Conservation (phyloP, 1,140 invertebrate species). For the Pogonus chalceus region DNA sequence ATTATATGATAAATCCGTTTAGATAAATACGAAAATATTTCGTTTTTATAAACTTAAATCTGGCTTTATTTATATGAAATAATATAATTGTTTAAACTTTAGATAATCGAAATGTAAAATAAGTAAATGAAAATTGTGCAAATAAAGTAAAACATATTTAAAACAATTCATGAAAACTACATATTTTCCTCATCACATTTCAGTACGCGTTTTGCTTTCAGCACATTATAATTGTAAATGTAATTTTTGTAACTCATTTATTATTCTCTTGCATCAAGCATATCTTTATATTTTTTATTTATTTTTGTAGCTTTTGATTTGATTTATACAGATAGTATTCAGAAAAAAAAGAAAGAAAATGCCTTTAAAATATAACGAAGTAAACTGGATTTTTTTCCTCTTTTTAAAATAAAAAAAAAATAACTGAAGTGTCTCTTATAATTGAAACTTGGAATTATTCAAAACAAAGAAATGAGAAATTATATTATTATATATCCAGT, state of each 20-base stretch:
- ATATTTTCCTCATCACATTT: no score
- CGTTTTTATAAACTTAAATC: no score
- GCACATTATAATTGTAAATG: slow-evolving; percentile 6
- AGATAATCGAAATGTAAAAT: no score
- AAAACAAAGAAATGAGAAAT: slow-evolving; percentile 4
- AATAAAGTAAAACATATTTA: no score
- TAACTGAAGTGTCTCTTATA: neutral
- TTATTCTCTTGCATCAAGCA: neutral
- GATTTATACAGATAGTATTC: slow-evolving; percentile 1
- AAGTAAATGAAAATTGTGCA: no score
- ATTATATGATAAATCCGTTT: no score
- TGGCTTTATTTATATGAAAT: no score
- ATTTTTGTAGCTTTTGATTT: slow-evolving; percentile 3
- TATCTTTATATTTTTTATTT: slow-evolving; percentile 1
- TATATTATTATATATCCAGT: neutral
- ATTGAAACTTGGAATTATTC: neutral
- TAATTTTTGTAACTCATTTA: slow-evolving; percentile 6
- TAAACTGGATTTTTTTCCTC: neutral
- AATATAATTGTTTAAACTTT: no score
- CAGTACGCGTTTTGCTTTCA: no score
- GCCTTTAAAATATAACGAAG: neutral
- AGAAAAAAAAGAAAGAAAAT: slow-evolving; percentile 1
- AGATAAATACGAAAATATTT: no score
- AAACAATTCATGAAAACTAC: no score
- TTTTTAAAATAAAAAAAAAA: slow-evolving; percentile 1